A percentile compares a stretch with the other conserved stretches of the same genome.
These are phyloP conservation scores for Agrochola lota DNA, from an alignment of 2,888 invertebrate species.

Conservation along the genomic window DNA sequence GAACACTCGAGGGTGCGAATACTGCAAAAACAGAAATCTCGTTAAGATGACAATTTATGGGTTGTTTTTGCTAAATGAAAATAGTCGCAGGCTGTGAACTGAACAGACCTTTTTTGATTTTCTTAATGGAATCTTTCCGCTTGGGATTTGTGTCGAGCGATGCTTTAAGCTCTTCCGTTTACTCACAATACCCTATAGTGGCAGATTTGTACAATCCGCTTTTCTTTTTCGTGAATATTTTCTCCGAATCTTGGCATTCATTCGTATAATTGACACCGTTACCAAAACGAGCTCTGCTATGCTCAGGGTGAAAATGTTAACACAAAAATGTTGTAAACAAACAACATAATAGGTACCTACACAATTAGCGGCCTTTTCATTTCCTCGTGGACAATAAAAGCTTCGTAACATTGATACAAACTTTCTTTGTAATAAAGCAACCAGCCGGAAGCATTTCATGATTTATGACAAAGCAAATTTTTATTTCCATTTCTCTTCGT, in stretches of 20 bases:
- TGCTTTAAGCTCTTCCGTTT: conserved; percentile 84
- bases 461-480: conserved; percentile 90
- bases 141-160: conserved; percentile 88
- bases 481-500: conserved; percentile 88
- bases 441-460: conserved; percentile 87
- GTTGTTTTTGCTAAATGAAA: conserved; percentile 91
- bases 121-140: conserved; percentile 90
- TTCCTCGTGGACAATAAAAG: conserved; percentile 78
- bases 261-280: conserved; percentile 65
- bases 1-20: conserved; percentile 86
- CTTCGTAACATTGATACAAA: conserved; percentile 83
- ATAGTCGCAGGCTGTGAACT: conserved; percentile 88
- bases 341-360: conserved; percentile 58
- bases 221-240: conserved; percentile 67
- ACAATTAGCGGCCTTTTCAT: conserved; percentile 74
- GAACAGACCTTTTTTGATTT: conserved; percentile 90
- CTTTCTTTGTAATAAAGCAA: conserved; percentile 87
- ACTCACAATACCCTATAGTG: conserved; percentile 77
- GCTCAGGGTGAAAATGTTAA: conserved; percentile 21
- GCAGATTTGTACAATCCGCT: conserved; percentile 75
- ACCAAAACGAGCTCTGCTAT: conserved; percentile 12
- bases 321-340: conserved; percentile 47
- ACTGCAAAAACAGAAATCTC: conserved; percentile 90
- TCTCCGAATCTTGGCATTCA: conserved; percentile 60
- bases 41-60: conserved; percentile 91